Percentiles rank a stretch among this genome's conserved stretches.
phyloP scores from a whole-genome alignment of 2,888 invertebrate species.

The Perizoma flavofasciatum region DNA sequence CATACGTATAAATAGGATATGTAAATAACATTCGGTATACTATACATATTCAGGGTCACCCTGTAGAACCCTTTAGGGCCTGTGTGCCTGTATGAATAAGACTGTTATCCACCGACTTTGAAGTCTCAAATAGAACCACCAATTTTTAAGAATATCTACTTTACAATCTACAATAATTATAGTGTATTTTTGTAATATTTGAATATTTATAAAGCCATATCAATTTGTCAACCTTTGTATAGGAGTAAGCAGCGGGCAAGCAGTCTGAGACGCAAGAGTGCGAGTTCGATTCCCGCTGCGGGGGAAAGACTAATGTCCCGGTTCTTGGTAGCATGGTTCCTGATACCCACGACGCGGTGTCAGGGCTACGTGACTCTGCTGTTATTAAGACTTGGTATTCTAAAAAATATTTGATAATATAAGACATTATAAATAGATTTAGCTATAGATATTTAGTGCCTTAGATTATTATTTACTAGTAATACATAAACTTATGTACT shows the following conservation, averaged over 20 bases:
- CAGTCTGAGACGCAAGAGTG: no score
- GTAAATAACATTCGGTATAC: no score
- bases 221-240: conserved; percentile 10
- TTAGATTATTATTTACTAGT: conserved; percentile 23
- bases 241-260: neutral
- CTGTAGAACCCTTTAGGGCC: neutral
- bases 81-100: conserved; percentile 16
- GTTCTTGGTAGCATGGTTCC: no score
- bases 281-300: no score
- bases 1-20: no score
- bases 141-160: conserved; percentile 5
- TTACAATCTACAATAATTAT: conserved; percentile 8
- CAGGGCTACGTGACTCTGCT: no score
- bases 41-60: no score
- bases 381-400: no score
- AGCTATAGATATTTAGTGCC: conserved; percentile 31
- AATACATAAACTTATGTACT: neutral
- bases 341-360: no score
- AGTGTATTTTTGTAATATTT: conserved; percentile 20
- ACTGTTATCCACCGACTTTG: conserved; percentile 50
- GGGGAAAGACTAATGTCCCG: no score
- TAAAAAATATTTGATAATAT: no score
- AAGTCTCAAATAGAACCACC: conserved; percentile 11
- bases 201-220: conserved; percentile 12
- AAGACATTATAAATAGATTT: conserved; percentile 9